Evolutionary conservation across 1,140 invertebrate genomes (phyloP).

Genomic region (Harpegnathos saltator): DNA sequence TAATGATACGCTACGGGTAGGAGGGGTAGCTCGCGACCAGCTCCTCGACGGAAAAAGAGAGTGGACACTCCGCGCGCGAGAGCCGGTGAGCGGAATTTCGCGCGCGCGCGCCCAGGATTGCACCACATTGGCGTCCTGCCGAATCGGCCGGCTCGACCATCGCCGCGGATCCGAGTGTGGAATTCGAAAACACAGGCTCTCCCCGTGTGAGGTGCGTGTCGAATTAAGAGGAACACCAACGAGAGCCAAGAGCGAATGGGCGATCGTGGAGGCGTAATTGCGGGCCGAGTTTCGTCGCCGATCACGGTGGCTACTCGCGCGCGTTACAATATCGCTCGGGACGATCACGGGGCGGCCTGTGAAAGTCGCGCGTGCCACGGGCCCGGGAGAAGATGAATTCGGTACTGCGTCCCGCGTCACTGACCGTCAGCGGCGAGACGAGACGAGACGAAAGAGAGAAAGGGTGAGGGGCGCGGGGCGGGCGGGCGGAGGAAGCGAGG

Average conservation of each 20-base stretch:
- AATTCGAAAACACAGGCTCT: not conserved
- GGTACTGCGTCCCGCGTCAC: not conserved
- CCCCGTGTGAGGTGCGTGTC: too few species aligned
- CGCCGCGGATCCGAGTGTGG: not conserved
- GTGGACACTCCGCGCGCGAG: constrained; percentile 72
- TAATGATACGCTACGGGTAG: constrained; percentile 83
- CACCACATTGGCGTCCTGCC: not conserved
- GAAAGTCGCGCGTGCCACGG: not conserved
- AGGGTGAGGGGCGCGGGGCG: too few species aligned
- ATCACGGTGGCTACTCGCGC: not conserved
- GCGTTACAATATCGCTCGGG: not conserved
- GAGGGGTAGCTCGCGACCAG: constrained; percentile 65
- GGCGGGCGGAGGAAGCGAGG: not conserved
- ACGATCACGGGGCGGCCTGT: not conserved
- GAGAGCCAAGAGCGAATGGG: not conserved
- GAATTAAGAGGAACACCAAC: not conserved
- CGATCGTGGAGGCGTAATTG: not conserved
- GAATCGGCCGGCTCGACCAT: constrained; percentile 13
- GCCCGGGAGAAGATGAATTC: not conserved
- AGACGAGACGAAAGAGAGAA: not conserved
- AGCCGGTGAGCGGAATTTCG: constrained; percentile 54
- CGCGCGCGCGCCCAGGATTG: constrained; percentile 51
- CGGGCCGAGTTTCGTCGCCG: not conserved
- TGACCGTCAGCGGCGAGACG: not conserved
- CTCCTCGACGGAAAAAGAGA: constrained; percentile 69